A percentile compares a stretch with the other conserved stretches of the same genome.
These are phyloP conservation scores for Cydia pomonella DNA, from an alignment of 1,140 invertebrate genomes.

Conservation along the genomic window DNA sequence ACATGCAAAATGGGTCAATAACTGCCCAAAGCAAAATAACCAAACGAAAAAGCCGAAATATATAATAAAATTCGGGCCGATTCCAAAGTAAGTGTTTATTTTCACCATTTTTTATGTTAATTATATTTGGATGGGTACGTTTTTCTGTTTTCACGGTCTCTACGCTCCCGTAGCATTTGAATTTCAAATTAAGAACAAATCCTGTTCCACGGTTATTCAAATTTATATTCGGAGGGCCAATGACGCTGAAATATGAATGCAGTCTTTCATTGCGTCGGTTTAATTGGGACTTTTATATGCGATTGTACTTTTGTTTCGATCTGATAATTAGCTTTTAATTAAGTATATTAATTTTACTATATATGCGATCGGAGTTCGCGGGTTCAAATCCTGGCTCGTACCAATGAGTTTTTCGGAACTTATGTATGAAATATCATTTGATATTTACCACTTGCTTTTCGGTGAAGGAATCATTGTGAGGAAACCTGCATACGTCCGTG, in stretches of 20 bases:
- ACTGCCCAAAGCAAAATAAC: not conserved
- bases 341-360: no score
- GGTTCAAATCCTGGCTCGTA: no score
- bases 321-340: not conserved
- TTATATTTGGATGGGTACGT: constrained; percentile 56
- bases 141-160: constrained; percentile 53
- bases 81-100: constrained; percentile 41
- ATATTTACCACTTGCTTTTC: no score
- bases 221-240: constrained; percentile 70
- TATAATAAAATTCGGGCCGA: constrained; percentile 27
- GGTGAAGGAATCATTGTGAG: no score
- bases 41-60: not conserved
- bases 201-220: constrained; percentile 67
- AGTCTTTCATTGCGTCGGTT: constrained; percentile 60
- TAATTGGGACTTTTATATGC: constrained; percentile 40
- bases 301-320: constrained; percentile 28
- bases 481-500: no score
- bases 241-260: constrained; percentile 65
- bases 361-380: no score
- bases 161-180: constrained; percentile 61
- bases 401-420: no score
- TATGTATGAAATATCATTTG: no score
- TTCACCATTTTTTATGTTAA: constrained; percentile 45
- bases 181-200: constrained; percentile 72
- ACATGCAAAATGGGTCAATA: constrained; percentile 12